Conservation (phyloP, 1,140 invertebrate genomes). For the Steinernema khuongi region DNA sequence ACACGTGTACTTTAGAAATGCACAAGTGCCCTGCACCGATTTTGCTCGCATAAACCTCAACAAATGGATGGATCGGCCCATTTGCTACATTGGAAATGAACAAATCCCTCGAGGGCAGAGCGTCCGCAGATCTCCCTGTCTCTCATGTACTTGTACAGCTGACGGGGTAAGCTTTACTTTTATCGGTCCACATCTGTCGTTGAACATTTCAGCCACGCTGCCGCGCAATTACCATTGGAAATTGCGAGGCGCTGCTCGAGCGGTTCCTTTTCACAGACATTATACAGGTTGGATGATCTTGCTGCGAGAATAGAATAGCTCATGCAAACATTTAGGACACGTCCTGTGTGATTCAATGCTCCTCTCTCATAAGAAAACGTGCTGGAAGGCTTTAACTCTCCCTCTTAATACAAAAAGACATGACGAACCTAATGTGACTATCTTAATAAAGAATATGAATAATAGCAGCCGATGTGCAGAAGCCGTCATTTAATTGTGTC, state of each 20-base stretch:
- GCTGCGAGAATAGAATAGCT: not conserved
- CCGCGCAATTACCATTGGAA: slow-evolving; percentile 39
- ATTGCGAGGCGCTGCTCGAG: slow-evolving; percentile 46
- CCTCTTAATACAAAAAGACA: not conserved
- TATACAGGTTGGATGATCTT: slow-evolving; percentile 1
- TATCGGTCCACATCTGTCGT: not conserved
- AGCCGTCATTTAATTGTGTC: too few species aligned
- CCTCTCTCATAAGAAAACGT: not conserved
- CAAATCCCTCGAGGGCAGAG: slow-evolving; percentile 46
- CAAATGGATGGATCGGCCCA: slow-evolving; percentile 31
- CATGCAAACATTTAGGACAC: not conserved
- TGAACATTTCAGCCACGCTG: slow-evolving; percentile 39
- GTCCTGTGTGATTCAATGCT: slow-evolving; percentile 17
- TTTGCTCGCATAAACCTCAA: slow-evolving; percentile 43
- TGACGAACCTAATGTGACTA: not conserved
- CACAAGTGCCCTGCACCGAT: slow-evolving; percentile 46
- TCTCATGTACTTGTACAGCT: slow-evolving; percentile 47
- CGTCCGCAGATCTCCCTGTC: slow-evolving; percentile 29
- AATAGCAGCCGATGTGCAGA: too few species aligned
- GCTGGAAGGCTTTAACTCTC: slow-evolving; percentile 8
- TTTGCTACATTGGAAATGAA: slow-evolving; percentile 40
- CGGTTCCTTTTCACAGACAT: slow-evolving; percentile 1
- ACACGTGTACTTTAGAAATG: slow-evolving; percentile 43
- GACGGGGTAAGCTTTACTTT: slow-evolving; percentile 37
- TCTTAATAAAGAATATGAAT: slow-evolving; percentile 2